Percentiles rank a stretch among this genome's conserved stretches.
These are phyloP conservation scores for Jaculus jaculus DNA, from an alignment of 2,113 vertebrate genomes.

Conservation along the genomic window DNA sequence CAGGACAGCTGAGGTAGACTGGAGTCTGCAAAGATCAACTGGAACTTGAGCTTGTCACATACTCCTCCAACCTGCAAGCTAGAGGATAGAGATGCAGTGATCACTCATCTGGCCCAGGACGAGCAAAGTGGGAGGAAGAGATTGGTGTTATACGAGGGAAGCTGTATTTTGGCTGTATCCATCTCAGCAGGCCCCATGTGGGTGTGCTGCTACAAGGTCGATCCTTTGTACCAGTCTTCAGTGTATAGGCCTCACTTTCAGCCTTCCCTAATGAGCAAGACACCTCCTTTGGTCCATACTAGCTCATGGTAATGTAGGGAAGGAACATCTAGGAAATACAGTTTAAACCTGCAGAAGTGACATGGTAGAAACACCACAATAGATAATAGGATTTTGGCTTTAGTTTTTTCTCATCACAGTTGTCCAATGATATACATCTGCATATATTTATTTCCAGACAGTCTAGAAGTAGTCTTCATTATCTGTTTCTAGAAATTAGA, in stretches of 20 bases:
- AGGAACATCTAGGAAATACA: not conserved
- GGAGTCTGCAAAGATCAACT: not conserved
- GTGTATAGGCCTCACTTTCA: not conserved
- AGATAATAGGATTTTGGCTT: not conserved
- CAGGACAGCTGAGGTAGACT: not conserved
- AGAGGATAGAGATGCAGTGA: rapidly evolving
- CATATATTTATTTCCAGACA: not conserved
- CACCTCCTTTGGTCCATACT: not conserved
- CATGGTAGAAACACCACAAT: not conserved
- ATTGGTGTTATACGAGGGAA: not conserved
- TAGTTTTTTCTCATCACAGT: not conserved
- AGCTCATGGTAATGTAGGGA: not conserved
- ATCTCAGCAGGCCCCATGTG: rapidly evolving
- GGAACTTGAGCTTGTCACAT: not conserved
- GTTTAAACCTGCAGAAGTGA: not conserved
- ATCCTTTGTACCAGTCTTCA: not conserved
- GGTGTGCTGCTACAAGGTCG: not conserved
- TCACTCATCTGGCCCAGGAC: not conserved
- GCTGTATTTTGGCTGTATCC: no score
- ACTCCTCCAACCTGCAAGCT: not conserved
- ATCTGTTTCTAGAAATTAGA: not conserved
- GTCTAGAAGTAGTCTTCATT: not conserved
- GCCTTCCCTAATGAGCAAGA: not conserved
- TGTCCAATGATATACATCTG: not conserved
- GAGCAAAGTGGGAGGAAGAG: not conserved